Evolutionary conservation across 2,113 vertebrate species (phyloP).

Genomic region (Cheilinus undulatus): DNA sequence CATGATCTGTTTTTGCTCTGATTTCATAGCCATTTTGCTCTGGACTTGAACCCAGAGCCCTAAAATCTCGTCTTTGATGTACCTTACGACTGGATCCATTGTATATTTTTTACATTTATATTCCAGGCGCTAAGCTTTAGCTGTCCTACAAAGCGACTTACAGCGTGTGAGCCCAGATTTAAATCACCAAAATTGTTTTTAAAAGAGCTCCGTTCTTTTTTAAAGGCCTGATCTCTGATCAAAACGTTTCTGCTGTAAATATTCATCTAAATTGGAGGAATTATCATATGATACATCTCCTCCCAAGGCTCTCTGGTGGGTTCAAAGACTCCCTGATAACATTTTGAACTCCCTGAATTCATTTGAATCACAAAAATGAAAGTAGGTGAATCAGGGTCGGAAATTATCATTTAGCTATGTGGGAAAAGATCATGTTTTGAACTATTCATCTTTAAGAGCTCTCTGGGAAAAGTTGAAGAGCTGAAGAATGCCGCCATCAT

Average conservation of each 20-base stretch:
- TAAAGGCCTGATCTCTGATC: conserved; percentile 36
- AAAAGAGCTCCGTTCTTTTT: conserved; percentile 3
- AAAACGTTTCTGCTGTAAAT: conserved; percentile 26
- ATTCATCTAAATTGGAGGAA: conserved; percentile 16
- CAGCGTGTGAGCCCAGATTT: conserved; percentile 1
- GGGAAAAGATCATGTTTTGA: conserved; percentile 20
- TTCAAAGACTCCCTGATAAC: conserved; percentile 29
- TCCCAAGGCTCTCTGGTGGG: conserved; percentile 18
- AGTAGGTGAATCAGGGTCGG: conserved; percentile 15
- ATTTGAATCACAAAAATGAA: conserved; percentile 45
- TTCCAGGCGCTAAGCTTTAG: conserved; percentile 20
- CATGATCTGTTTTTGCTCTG: conserved; percentile 29
- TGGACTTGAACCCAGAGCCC: conserved; percentile 43
- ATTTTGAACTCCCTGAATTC: conserved; percentile 35
- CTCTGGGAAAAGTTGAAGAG: conserved; percentile 31
- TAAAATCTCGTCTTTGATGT: conserved; percentile 39
- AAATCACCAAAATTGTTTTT: conserved; percentile 16
- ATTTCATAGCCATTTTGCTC: conserved; percentile 46
- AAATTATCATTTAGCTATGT: conserved; percentile 29
- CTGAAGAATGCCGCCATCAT: conserved; percentile 22
- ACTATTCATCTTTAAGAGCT: conserved; percentile 5
- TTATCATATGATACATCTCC: conserved; percentile 23
- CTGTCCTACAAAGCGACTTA: not conserved
- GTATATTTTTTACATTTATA: conserved; percentile 50
- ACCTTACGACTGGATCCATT: conserved; percentile 3